Evolutionary conservation across 1,140 invertebrate genomes (phyloP), one percentile per base, ranked within the genome.

Genomic region (Asobara japonica): DNA sequence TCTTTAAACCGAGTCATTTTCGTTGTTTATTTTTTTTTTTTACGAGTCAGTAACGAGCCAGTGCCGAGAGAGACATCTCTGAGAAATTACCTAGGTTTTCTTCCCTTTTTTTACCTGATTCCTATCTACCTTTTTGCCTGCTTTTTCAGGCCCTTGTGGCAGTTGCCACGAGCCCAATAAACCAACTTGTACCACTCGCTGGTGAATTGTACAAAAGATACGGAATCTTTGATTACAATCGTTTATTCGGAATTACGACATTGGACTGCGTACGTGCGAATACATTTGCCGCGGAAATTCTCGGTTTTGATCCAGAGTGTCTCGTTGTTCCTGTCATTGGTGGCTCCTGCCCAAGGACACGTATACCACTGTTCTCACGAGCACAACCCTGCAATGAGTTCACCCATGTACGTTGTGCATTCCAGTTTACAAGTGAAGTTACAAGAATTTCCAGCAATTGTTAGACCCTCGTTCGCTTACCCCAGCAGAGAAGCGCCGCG

Each of bases 271-370:
- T 95, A 18, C 86, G 94, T 78, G 92, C 94, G 1, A 95, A 94
- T 82, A 92, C 91, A 7, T 94, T 95, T 27, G 83, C 89, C 0
- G 89, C 90, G 0, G 84, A 90, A 51, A 84, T 89, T 51, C 78
- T 90, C 2, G 81, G 85, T 0, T 77, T 93, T 3, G 89, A 91
- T 41, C 92, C 94, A 0, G 88, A 91, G 78, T 89, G 91, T 71
- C 92, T 94, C 0, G 86, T 90, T 45, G 91, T 95, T 5, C 95
- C 95, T 0, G 92, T 97, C 0, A 90, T 97, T 72, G 95, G 95
- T n/a, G 95, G 95, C 36, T 91, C 94, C 79, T 91, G 92, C 33
- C 90, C 92, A 3, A 86, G 90, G 27, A 96, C 94, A 0, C 94
- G 95, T 81, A 90, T 97, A 22, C 95, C 95, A 0, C 83, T 97